Evolutionary conservation across 1,140 invertebrate genomes (phyloP).

Genomic region (Elymnias hypermnestra): DNA sequence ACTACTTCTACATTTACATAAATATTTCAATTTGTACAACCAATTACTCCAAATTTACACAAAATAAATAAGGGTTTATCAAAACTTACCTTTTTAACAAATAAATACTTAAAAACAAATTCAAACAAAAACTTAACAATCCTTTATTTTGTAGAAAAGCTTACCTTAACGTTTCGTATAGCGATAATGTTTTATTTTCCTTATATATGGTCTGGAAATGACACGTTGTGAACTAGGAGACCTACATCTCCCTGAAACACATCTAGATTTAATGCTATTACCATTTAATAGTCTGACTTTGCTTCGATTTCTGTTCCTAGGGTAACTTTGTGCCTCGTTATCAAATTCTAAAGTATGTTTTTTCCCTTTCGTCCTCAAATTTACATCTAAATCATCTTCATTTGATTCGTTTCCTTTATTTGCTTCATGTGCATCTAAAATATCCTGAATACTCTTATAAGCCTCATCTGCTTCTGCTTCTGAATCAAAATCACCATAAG

Average conservation of each 20-base stretch:
- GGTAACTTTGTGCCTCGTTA: slow-evolving; percentile 13
- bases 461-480: slow-evolving; percentile 42
- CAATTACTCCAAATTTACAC: too few relatives aligned
- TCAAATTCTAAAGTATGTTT: slow-evolving; percentile 22
- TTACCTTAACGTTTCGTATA: slow-evolving; percentile 8
- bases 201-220: slow-evolving; percentile 33
- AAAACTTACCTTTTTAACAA: too few relatives aligned
- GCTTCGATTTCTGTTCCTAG: slow-evolving; percentile 20
- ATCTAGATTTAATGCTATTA: slow-evolving; percentile 35
- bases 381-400: slow-evolving; percentile 15
- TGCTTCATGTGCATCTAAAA: slow-evolving; percentile 53
- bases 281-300: slow-evolving; percentile 33
- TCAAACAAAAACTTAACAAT: too few relatives aligned
- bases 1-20: too few relatives aligned
- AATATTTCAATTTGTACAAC: too few relatives aligned
- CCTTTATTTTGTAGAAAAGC: neutral
- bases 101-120: too few relatives aligned
- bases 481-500: neutral
- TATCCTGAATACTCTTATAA: slow-evolving; percentile 57
- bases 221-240: slow-evolving; percentile 7
- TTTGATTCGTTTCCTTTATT: slow-evolving; percentile 30
- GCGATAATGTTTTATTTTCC: slow-evolving; percentile 23
- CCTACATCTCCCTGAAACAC: slow-evolving; percentile 40
- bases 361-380: slow-evolving; percentile 21
- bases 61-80: too few relatives aligned